Percentiles rank a stretch among this genome's conserved stretches.
phyloP scores from a whole-genome alignment of 2,113 vertebrate genomes.

The Anas platyrhynchos region DNA sequence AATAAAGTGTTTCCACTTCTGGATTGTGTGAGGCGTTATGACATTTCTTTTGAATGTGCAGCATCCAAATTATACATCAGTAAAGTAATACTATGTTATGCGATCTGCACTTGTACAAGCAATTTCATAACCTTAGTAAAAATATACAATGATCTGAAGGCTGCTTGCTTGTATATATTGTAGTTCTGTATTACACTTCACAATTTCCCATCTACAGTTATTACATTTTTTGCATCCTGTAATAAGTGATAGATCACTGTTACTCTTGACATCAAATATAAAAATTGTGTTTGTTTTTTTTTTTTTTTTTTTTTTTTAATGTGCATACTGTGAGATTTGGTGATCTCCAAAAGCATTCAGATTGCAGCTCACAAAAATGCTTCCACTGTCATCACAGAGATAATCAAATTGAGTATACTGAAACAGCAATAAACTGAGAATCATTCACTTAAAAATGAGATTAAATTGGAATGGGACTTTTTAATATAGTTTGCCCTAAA shows the following conservation, averaged over 20 bases:
- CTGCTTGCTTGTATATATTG: not conserved
- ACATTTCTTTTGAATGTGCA: slow-evolving; percentile 6
- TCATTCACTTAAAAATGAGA: not conserved
- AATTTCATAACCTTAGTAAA: not conserved
- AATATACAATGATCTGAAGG: not conserved
- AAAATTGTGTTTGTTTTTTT: not conserved
- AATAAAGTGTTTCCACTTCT: slow-evolving; percentile 8
- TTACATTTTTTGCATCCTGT: not conserved
- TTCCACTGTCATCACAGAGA: not conserved
- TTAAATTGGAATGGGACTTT: not conserved
- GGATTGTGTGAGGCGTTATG: slow-evolving; percentile 6
- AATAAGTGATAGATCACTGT: not conserved
- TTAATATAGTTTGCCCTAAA: not conserved
- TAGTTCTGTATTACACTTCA: not conserved
- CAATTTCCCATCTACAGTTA: too few species aligned
- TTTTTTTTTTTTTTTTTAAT: not conserved
- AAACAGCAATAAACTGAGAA: not conserved
- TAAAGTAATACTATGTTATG: not conserved
- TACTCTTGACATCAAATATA: not conserved
- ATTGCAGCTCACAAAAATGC: not conserved
- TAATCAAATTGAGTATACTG: not conserved
- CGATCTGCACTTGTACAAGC: not conserved
- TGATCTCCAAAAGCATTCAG: not conserved
- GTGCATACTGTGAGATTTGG: not conserved
- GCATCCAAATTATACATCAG: slow-evolving; percentile 23